Evolutionary conservation across 2,888 invertebrate genomes (phyloP), one percentile per base, ranked within the genome.

Genomic region (Cylloceria caligata): DNA sequence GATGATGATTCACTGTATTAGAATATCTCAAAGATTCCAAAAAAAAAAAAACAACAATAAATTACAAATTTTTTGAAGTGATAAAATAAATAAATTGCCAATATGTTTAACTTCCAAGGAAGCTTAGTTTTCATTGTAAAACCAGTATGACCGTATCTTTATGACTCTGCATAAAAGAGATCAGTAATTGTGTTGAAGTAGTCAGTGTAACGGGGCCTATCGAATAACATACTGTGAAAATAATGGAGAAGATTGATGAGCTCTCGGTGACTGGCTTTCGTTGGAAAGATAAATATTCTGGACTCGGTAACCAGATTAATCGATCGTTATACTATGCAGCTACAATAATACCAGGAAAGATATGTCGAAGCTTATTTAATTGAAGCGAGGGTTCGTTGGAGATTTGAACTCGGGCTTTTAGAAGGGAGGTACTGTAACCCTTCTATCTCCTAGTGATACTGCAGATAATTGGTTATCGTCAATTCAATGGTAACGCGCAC

Each of bases 221-320:
- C 16, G 19, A 60, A 34, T 60, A 60, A 60, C 67, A 47, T 16
- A 30, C 11, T 45, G 7, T 34, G 67, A 72, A 62, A 52, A 79
- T 75, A 55, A 62, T 72, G 45, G 42, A 45, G 67, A 75, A 75
- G 68, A 82, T 79, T 62, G 75, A 76, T 68, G 75, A 39, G 16
- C 27, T 34, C 71, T 67, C 75, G 75, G 79, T 79, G 82, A 82
- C 82, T 76, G 13, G 67, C 24, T 62, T 42, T 45, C 49, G 21
- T 34, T 3, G 36, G 47, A 52, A 78, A 73, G 49, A 39, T 65
- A 13, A 52, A 62, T 64, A 36, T 21, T 57, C n/a, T 67, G 5
- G n/a, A 71, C 60, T 21, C 52, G 6, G 11, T 45, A 21, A 60
- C 3, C 3, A 11, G 49, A 81, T 74, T 69, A 65, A 81, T 81